Evolutionary conservation across 2,797 vertebrate species (phyloP), one percentile per base, ranked within the genome.

Genomic region (Parauchenoglanis ngamensis): DNA sequence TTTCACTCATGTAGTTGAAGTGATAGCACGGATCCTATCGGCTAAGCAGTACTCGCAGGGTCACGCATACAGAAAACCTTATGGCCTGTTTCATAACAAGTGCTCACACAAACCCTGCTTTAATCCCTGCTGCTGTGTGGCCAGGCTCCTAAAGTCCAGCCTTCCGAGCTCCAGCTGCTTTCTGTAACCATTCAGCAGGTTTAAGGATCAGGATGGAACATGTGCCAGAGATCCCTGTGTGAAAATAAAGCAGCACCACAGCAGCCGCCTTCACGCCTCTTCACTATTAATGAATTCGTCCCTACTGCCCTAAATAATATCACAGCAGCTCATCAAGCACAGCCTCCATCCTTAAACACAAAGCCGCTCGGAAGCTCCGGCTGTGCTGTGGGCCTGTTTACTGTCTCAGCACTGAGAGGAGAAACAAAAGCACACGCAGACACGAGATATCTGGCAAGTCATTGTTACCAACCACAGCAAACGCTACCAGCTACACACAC

Each of bases 51-150:
- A 10, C 19, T 40, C 21, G 12, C 17, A 31, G 12, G 17, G 11
- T 40, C 52, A 35, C 11, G 40, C n/a, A 28, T 77, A 54, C 52
- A 56, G 12, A 40, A 70, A 21, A 7, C 49, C 88, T 86, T 89
- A 92, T 91, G 92, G 91, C 90, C 88, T 89, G 91, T 95, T 95
- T 95, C 91, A 73, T 94, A 93, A 94, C 90, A 87, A 89, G 90
- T 90, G 92, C 90, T 93, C 91, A 90, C 2, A 90, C 90, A 57
- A 89, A 90, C 78, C 83, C 88, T 59, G 72, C 72, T 79, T 70
- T 87, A 85, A 89, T 87, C 83, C 77, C 4, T 40, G 46, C 65
- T 83, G 46, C 65, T 83, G 46, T 56, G 49, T 35, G 19, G 19
- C 49, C 81, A 21, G 13, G 2, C 52, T 61, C 28, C 7, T 70